Evolutionary conservation across 2,888 invertebrate genomes (phyloP).

Genomic region (Oxyteleia sp.): DNA sequence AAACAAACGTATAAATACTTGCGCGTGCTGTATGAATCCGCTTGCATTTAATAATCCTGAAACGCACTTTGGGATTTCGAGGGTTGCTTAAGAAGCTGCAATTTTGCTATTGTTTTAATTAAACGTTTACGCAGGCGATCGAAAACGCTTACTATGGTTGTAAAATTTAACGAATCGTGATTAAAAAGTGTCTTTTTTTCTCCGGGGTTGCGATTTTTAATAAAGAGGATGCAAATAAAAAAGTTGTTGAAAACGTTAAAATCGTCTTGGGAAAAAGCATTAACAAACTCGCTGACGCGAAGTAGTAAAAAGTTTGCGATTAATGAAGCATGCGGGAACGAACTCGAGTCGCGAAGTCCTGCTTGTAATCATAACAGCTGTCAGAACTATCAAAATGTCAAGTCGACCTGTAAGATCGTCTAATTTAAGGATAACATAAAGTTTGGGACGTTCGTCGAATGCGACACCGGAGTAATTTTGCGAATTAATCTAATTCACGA

Average conservation of each 20-base stretch:
- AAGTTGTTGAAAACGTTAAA: constrained; percentile 25
- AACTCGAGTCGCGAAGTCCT: constrained; percentile 11
- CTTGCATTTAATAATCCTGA: constrained; percentile 11
- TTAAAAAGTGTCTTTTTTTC: constrained; percentile 26
- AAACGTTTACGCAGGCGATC: background rate
- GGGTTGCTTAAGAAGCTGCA: background rate
- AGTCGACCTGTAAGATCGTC: constrained; percentile 26
- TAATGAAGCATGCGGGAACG: constrained; percentile 35
- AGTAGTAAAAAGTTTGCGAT: constrained; percentile 45
- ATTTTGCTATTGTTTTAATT: background rate
- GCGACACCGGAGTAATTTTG: constrained; percentile 1
- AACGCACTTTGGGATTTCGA: constrained; percentile 15
- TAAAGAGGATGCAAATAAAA: constrained; percentile 26
- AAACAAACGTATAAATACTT: constrained; percentile 6
- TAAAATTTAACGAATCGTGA: background rate
- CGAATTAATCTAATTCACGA: constrained; percentile 18
- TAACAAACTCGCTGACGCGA: constrained; percentile 38
- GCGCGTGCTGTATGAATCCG: background rate
- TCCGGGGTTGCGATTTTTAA: background rate
- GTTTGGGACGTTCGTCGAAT: background rate
- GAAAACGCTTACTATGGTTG: background rate
- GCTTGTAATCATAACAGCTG: constrained; percentile 48
- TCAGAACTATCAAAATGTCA: constrained; percentile 41
- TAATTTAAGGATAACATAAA: constrained; percentile 25
- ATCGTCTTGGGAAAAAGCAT: constrained; percentile 28